A percentile compares a stretch with the other conserved stretches of the same genome.
These are phyloP conservation scores for Mormyrus lacerda DNA, from an alignment of 2,113 vertebrate species.

Conservation along the genomic window DNA sequence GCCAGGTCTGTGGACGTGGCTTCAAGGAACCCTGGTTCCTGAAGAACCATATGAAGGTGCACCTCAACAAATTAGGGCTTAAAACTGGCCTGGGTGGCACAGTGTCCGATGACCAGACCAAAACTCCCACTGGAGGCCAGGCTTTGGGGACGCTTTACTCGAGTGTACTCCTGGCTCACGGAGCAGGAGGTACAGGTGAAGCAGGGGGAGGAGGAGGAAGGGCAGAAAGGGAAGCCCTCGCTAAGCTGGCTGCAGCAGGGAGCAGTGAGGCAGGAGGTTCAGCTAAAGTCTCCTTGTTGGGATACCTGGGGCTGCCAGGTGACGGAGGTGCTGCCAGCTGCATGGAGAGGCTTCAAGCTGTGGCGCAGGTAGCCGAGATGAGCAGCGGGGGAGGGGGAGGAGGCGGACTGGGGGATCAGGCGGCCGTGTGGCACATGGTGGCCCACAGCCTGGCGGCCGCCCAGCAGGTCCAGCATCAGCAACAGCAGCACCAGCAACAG, in stretches of 20 bases:
- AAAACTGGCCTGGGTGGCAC: conserved; percentile 45
- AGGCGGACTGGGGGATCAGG: conserved; percentile 51
- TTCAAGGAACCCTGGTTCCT: conserved; percentile 94
- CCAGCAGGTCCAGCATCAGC: conserved; percentile 48
- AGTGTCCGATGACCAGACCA: conserved; percentile 40
- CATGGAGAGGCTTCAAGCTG: conserved; percentile 73
- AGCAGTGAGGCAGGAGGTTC: conserved; percentile 41
- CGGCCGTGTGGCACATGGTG: conserved; percentile 66
- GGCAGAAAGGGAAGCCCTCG: conserved; percentile 34
- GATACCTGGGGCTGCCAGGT: conserved; percentile 68
- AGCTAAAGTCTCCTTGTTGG: conserved; percentile 66
- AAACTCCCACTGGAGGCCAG: conserved; percentile 50
- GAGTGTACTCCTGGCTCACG: conserved; percentile 68
- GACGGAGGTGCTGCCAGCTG: conserved; percentile 72
- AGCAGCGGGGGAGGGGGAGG: conserved; percentile 40
- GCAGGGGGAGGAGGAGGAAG: conserved; percentile 41
- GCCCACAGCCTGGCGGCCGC: conserved; percentile 61
- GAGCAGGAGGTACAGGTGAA: conserved; percentile 33
- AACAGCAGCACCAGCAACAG: conserved; percentile 37
- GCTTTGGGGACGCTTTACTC: conserved; percentile 75
- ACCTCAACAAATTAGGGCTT: conserved; percentile 80
- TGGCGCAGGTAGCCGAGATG: conserved; percentile 69
- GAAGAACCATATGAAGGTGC: conserved; percentile 95
- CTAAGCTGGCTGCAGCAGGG: conserved; percentile 19
- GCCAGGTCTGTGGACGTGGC: conserved; percentile 83